Evolutionary conservation across 2,888 invertebrate species (phyloP).

Genomic region (Anorthoa munda): DNA sequence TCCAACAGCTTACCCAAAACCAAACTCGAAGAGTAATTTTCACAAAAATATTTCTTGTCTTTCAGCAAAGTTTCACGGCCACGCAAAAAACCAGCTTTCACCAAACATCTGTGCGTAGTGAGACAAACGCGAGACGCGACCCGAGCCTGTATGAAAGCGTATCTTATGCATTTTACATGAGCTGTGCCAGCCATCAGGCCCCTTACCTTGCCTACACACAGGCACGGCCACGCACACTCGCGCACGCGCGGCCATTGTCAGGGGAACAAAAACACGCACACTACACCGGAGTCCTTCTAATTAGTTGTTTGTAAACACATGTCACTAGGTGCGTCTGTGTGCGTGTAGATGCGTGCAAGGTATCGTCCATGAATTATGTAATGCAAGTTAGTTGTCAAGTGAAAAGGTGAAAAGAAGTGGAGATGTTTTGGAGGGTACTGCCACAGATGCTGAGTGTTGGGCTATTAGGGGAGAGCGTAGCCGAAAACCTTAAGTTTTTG

Average conservation of each 20-base stretch:
- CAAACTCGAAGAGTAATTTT: slow-evolving; percentile 56
- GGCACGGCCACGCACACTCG: slow-evolving; percentile 65
- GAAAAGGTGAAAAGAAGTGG: slow-evolving; percentile 48
- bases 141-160: slow-evolving; percentile 79
- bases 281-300: slow-evolving; percentile 75
- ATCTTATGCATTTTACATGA: slow-evolving; percentile 93
- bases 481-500: neutral
- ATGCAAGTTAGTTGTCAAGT: slow-evolving; percentile 59
- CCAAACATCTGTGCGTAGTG: slow-evolving; percentile 86
- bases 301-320: slow-evolving; percentile 88
- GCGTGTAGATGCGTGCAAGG: slow-evolving; percentile 70
- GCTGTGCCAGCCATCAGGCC: slow-evolving; percentile 75
- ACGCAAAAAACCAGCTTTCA: slow-evolving; percentile 82
- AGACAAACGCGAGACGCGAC: slow-evolving; percentile 82
- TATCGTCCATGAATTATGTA: slow-evolving; percentile 65
- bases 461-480: neutral
- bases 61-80: slow-evolving; percentile 79
- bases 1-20: slow-evolving; percentile 8
- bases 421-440: slow-evolving; percentile 37
- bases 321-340: slow-evolving; percentile 72
- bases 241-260: slow-evolving; percentile 70
- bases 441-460: slow-evolving; percentile 15
- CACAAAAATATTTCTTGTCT: slow-evolving; percentile 60
- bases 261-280: slow-evolving; percentile 79
- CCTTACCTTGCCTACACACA: slow-evolving; percentile 71